phyloP scores from a whole-genome alignment of 2,888 invertebrate species.

The Hypolimnas misippus region DNA sequence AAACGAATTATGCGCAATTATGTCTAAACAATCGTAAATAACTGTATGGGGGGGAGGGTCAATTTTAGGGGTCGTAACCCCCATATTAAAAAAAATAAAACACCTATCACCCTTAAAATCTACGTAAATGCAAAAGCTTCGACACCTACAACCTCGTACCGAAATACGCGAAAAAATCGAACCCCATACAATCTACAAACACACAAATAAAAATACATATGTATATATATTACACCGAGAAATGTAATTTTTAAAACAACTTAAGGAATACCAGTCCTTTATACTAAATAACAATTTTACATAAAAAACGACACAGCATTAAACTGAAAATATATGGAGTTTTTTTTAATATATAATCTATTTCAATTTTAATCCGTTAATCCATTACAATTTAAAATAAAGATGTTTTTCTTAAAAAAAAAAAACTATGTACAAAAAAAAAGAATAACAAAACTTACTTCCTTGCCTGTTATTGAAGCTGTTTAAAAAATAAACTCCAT shows the following conservation, averaged over 20 bases:
- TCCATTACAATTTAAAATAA: too few species aligned
- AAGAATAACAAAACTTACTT: too few species aligned
- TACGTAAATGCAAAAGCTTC: slow-evolving; percentile 24
- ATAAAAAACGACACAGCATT: slow-evolving; percentile 8
- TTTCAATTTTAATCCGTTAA: too few species aligned
- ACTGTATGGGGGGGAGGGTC: too few species aligned
- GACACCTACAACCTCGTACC: neutral
- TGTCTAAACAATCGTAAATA: too few species aligned
- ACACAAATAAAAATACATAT: slow-evolving; percentile 24
- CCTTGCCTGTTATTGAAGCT: too few species aligned
- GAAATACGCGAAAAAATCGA: slow-evolving; percentile 27
- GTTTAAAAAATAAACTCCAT: neutral
- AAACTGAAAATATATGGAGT: slow-evolving; percentile 18
- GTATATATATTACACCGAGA: slow-evolving; percentile 34
- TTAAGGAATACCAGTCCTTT: slow-evolving; percentile 45
- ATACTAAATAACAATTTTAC: slow-evolving; percentile 36
- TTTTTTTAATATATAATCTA: neutral
- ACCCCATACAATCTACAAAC: slow-evolving; percentile 13
- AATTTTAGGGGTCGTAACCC: too few species aligned
- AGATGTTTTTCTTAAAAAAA: too few species aligned
- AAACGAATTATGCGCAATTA: neutral
- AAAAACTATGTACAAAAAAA: too few species aligned
- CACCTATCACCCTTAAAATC: slow-evolving; percentile 19
- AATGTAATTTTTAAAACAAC: slow-evolving; percentile 30
- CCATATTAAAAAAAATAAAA: slow-evolving; percentile 6